Percentiles rank a stretch among this genome's conserved stretches.
These are phyloP conservation scores for Spinus pinus DNA, from an alignment of 2,797 vertebrate species.

Conservation along the genomic window DNA sequence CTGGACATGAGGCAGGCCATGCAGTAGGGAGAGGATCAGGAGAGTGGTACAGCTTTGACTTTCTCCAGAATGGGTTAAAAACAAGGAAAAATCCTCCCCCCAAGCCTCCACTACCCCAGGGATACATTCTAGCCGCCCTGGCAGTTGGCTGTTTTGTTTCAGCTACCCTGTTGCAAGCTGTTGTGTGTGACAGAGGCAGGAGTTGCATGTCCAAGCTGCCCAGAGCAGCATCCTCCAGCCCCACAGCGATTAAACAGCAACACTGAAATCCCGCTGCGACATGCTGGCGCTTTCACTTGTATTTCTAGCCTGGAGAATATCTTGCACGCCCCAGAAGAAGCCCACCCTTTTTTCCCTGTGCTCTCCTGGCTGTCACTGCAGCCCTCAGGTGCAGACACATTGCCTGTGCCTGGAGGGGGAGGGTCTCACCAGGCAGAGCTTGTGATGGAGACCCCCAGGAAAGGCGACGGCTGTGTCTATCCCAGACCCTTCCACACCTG, in stretches of 20 bases:
- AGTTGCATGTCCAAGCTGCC: background rate
- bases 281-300: background rate
- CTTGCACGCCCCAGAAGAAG: background rate
- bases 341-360: accelerated
- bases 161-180: too few species aligned
- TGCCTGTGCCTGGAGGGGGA: accelerated
- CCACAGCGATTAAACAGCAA: background rate
- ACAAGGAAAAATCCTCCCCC: accelerated
- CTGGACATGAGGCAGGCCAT: background rate
- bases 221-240: background rate
- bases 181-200: accelerated
- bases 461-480: accelerated
- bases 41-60: background rate
- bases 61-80: background rate
- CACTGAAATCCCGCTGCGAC: background rate
- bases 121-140: background rate
- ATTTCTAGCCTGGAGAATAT: background rate
- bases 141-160: background rate
- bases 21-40: background rate
- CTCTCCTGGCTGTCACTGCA: background rate
- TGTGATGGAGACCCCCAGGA: background rate
- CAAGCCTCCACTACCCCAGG: accelerated
- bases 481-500: background rate
- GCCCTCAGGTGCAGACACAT: accelerated
- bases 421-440: background rate